Percentiles rank a stretch among this genome's conserved stretches.
Evolutionary conservation across 2,888 invertebrate species (phyloP).

Genomic region (Agrilus cyanescens): DNA sequence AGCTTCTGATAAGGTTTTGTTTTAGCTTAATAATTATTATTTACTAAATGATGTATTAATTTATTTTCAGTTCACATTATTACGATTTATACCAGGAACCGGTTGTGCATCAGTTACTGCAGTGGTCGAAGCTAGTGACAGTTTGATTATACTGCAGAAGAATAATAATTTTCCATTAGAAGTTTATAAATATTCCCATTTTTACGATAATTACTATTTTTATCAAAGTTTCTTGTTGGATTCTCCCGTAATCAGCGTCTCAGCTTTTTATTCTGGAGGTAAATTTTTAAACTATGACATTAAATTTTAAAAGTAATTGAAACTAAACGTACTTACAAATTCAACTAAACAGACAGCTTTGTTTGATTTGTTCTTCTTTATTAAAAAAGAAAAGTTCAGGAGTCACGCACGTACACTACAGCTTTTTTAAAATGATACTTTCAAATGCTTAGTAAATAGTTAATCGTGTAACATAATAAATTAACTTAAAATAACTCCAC

Average conservation of each 20-base stretch:
- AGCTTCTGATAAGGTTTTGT: slow-evolving; percentile 18
- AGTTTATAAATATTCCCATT: slow-evolving; percentile 27
- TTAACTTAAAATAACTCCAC: too few species aligned
- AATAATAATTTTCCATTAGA: slow-evolving; percentile 21
- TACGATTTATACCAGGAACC: slow-evolving; percentile 23
- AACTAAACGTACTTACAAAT: too few species aligned
- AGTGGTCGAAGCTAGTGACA: slow-evolving; percentile 24
- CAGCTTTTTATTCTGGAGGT: slow-evolving; percentile 29
- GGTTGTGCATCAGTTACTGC: slow-evolving; percentile 26
- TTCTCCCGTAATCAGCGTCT: slow-evolving; percentile 23
- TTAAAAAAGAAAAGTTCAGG: too few species aligned
- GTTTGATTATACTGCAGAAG: slow-evolving; percentile 27
- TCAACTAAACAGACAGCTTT: too few species aligned
- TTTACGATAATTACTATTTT: slow-evolving; percentile 27
- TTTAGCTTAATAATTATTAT: slow-evolving; percentile 6
- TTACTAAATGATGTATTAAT: background rate
- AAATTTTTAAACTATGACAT: slow-evolving; percentile 8
- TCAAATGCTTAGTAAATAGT: background rate
- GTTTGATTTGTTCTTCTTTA: too few species aligned
- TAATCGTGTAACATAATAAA: too few species aligned
- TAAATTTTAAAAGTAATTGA: too few species aligned
- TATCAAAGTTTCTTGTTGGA: slow-evolving; percentile 27
- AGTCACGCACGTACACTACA: too few species aligned
- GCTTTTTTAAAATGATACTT: too few species aligned
- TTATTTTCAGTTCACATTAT: slow-evolving; percentile 24